These are phyloP conservation scores for Meteorus cinctellus DNA, from an alignment of 2,888 invertebrate genomes.

Conservation along the genomic window DNA sequence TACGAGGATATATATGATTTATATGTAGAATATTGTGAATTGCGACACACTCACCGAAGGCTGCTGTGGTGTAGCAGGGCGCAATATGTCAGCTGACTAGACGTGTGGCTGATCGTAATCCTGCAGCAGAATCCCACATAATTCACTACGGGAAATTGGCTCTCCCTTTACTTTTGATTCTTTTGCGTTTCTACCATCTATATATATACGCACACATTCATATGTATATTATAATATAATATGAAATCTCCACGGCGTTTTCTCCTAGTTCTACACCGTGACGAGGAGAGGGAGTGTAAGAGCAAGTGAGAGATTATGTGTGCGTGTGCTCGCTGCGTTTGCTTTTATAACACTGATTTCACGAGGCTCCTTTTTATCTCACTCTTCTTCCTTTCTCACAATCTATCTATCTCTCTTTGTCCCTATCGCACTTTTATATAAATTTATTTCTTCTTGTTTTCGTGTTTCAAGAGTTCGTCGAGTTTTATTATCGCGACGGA, in stretches of 20 bases:
- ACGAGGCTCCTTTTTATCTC: conserved; percentile 32
- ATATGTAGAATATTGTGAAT: conserved; percentile 33
- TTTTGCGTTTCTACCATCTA: conserved; percentile 2
- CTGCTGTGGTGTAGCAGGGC: conserved; percentile 73
- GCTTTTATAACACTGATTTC: conserved; percentile 36
- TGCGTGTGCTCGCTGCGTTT: conserved; percentile 22
- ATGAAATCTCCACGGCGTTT: conserved; percentile 6
- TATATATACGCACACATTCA: neutral
- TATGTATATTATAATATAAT: conserved; percentile 1
- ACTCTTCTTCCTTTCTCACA: conserved; percentile 16
- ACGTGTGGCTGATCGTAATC: conserved; percentile 71
- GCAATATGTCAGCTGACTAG: conserved; percentile 74
- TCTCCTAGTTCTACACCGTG: conserved; percentile 32
- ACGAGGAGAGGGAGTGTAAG: neutral
- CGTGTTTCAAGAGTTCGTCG: neutral
- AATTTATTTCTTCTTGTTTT: conserved; percentile 31
- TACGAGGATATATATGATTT: conserved; percentile 1
- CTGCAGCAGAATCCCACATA: conserved; percentile 71
- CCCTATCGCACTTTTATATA: neutral
- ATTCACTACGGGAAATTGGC: conserved; percentile 61
- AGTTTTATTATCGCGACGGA: neutral
- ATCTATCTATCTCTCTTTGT: conserved; percentile 20
- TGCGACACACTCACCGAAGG: conserved; percentile 69
- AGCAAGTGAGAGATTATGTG: neutral
- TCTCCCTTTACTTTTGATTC: conserved; percentile 28